Evolutionary conservation across 2,888 invertebrate species (phyloP).

Genomic region (Cremastobaeus sp.): DNA sequence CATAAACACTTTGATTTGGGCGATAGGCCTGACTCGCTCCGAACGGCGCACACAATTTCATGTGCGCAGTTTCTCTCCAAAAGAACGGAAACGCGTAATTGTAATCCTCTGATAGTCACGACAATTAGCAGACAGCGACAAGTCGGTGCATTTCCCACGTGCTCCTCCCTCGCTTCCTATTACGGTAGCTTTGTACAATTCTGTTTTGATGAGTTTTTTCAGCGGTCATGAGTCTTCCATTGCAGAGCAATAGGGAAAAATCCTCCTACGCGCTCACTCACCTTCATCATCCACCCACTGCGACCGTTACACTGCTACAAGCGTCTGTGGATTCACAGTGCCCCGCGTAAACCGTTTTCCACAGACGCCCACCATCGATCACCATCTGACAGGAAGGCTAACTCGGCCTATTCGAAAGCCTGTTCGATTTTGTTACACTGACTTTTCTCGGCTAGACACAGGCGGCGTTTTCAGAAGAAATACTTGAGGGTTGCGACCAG

Average conservation of each 20-base stretch:
- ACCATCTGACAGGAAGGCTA: slow-evolving; percentile 45
- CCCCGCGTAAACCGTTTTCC: slow-evolving; percentile 45
- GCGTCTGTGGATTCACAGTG: slow-evolving; percentile 13
- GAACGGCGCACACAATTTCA: no score
- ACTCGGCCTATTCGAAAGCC: slow-evolving; percentile 39
- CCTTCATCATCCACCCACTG: slow-evolving; percentile 69
- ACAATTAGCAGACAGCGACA: no score
- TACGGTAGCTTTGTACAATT: slow-evolving; percentile 33
- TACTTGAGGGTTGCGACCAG: background rate
- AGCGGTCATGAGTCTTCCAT: slow-evolving; percentile 60
- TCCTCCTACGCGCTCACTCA: slow-evolving; percentile 66
- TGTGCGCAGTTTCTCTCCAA: no score
- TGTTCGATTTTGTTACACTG: slow-evolving; percentile 34
- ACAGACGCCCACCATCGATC: slow-evolving; percentile 63
- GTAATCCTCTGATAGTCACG: no score
- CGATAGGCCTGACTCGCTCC: no score
- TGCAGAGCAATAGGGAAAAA: slow-evolving; percentile 63
- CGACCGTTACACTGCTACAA: slow-evolving; percentile 34
- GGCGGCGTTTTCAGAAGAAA: slow-evolving; percentile 7
- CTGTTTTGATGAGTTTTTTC: slow-evolving; percentile 37
- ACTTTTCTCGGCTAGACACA: slow-evolving; percentile 16
- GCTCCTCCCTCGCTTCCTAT: slow-evolving; percentile 30
- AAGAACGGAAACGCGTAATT: no score
- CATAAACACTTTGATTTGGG: slow-evolving; percentile 26
- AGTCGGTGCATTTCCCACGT: slow-evolving; percentile 29